Evolutionary conservation across 2,888 invertebrate species (phyloP).

Genomic region (Drosophila formosana): DNA sequence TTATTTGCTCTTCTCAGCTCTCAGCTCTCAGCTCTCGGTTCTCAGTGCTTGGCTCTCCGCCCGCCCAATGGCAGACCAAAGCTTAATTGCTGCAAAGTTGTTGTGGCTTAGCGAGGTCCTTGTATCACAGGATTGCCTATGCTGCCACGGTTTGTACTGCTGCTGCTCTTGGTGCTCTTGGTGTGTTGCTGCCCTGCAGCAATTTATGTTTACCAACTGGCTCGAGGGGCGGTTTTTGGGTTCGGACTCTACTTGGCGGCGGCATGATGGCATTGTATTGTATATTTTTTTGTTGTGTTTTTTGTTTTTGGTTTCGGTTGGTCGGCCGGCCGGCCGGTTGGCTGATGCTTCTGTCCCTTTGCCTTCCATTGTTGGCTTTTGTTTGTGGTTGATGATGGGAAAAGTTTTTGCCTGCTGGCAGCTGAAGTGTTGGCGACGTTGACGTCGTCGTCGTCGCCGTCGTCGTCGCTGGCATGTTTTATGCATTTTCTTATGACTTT

Average conservation of each 20-base stretch:
- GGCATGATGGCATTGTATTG: constrained; percentile 48
- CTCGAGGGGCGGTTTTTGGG: constrained; percentile 58
- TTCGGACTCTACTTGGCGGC: constrained; percentile 46
- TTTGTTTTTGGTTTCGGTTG: constrained; percentile 19
- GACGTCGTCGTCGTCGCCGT: constrained; percentile 61
- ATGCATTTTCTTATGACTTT: constrained; percentile 81
- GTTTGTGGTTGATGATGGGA: constrained; percentile 81
- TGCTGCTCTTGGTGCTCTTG: constrained; percentile 1
- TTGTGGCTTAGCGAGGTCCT: constrained; percentile 76
- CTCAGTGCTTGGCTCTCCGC: constrained; percentile 7
- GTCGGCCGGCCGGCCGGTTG: constrained; percentile 16
- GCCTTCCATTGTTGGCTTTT: constrained; percentile 73
- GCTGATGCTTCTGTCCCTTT: constrained; percentile 28
- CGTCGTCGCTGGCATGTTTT: constrained; percentile 68
- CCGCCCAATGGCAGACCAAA: constrained; percentile 62
- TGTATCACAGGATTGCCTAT: constrained; percentile 58
- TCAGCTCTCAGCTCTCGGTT: constrained; percentile 5
- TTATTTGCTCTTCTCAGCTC: constrained; percentile 69
- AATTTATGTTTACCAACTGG: constrained; percentile 78
- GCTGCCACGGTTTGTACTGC: constrained; percentile 27
- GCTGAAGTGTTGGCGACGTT: constrained; percentile 81
- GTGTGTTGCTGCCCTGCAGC: constrained; percentile 67
- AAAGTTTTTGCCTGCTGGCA: constrained; percentile 78
- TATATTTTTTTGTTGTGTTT: constrained; percentile 15
- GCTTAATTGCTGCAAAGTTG: constrained; percentile 81